phyloP scores from a whole-genome alignment of 2,797 vertebrate genomes.

The Rhincodon typus region DNA sequence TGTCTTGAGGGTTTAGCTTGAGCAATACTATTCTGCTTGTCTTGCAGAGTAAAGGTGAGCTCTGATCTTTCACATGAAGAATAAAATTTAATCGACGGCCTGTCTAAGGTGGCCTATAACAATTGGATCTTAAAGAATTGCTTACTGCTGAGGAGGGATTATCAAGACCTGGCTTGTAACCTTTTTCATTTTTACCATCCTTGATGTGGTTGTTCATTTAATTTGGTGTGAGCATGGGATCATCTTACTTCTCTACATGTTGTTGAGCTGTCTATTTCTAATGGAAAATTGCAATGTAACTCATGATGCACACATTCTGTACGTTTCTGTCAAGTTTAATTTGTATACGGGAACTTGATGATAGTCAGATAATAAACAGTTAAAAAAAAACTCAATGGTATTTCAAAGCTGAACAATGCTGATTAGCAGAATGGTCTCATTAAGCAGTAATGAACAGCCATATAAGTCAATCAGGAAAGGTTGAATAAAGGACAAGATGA shows the following conservation, averaged over 20 bases:
- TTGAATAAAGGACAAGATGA: not conserved
- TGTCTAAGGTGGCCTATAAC: not conserved
- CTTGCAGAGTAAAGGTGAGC: too few species aligned
- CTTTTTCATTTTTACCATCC: not conserved
- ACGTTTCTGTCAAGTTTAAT: not conserved
- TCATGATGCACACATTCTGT: not conserved
- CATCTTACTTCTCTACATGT: not conserved
- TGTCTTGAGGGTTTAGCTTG: too few species aligned
- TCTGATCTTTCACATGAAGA: not conserved
- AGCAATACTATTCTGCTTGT: too few species aligned
- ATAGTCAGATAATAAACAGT: not conserved
- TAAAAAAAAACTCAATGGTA: not conserved
- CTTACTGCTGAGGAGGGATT: not conserved
- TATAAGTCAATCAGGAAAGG: not conserved
- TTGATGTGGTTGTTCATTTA: not conserved
- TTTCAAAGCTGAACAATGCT: not conserved
- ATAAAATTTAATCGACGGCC: not conserved
- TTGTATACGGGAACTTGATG: not conserved
- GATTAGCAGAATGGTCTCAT: not conserved
- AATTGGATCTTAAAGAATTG: not conserved
- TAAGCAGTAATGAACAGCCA: slow-evolving; percentile 5
- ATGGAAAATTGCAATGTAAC: not conserved
- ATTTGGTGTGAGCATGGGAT: not conserved
- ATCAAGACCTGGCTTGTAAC: not conserved
- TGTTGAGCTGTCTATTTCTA: not conserved